Percentiles rank a stretch among this genome's conserved stretches.
phyloP scores from a whole-genome alignment of 2,797 vertebrate species.

The Sarcoramphus papa region DNA sequence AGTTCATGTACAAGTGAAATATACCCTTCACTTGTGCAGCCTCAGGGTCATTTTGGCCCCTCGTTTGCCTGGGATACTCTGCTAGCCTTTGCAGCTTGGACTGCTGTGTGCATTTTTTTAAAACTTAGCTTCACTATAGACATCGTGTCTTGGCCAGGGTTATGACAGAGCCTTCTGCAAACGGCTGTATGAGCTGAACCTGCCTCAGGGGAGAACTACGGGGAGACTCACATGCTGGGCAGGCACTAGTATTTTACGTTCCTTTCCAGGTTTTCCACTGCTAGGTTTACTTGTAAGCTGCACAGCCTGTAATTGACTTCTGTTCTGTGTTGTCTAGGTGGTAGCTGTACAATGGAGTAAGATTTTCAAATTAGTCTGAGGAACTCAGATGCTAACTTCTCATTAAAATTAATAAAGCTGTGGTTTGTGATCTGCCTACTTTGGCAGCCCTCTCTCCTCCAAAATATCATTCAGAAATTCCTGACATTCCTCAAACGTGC shows the following conservation, averaged over 20 bases:
- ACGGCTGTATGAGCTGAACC: neutral
- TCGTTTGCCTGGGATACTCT: neutral
- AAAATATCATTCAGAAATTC: neutral
- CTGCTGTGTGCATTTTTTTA: too few relatives aligned
- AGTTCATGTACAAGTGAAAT: neutral
- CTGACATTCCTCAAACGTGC: neutral
- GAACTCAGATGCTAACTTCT: neutral
- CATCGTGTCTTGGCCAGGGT: accelerated
- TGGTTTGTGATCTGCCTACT: neutral
- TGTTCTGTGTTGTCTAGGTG: too few relatives aligned
- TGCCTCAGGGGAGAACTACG: accelerated
- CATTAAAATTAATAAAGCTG: neutral
- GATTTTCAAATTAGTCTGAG: neutral
- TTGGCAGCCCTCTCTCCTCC: neutral
- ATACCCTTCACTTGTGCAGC: neutral
- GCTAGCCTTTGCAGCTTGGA: too few relatives aligned
- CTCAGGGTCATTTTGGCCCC: neutral
- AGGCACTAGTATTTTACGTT: too few relatives aligned
- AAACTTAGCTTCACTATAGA: neutral
- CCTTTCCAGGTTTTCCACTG: neutral
- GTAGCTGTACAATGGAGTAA: neutral
- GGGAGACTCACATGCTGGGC: neutral
- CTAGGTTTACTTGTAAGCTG: too few relatives aligned
- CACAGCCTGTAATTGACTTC: neutral
- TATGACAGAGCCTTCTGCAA: neutral